These are phyloP conservation scores for Pissodes strobi DNA, from an alignment of 1,140 invertebrate genomes.

Conservation along the genomic window DNA sequence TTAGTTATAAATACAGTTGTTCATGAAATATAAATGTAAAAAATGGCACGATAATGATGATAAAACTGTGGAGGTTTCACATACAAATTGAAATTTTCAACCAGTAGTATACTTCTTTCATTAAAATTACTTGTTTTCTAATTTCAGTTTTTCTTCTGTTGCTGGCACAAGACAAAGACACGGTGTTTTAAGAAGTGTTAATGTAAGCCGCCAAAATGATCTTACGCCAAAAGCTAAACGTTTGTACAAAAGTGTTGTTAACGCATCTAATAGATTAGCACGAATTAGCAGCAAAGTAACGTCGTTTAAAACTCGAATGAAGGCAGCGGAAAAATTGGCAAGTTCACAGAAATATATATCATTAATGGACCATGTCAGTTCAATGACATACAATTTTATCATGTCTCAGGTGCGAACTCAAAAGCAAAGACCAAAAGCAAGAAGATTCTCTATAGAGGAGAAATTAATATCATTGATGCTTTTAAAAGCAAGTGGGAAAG, in stretches of 20 bases:
- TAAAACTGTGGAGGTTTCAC: too few relatives aligned
- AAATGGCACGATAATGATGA: too few relatives aligned
- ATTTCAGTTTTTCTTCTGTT: too few relatives aligned
- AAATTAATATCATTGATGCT: constrained; percentile 1
- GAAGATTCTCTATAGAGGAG: constrained; percentile 15
- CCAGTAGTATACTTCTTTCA: too few relatives aligned
- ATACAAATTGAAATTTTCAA: too few relatives aligned
- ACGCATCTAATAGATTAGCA: constrained; percentile 1
- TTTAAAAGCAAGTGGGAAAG: too few relatives aligned
- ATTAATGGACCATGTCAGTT: neutral
- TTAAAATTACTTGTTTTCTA: too few relatives aligned
- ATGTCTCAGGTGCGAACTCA: neutral
- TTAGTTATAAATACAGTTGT: too few relatives aligned
- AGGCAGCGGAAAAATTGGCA: neutral
- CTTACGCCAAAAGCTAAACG: neutral
- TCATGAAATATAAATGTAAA: too few relatives aligned
- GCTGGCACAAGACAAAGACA: too few relatives aligned
- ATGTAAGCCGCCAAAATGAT: neutral
- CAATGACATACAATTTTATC: constrained; percentile 1
- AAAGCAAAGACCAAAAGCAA: neutral
- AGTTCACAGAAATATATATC: neutral
- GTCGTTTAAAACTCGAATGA: neutral
- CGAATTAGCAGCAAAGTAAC: neutral
- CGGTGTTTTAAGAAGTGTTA: too few relatives aligned
- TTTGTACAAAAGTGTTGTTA: neutral